phyloP scores from a whole-genome alignment of 2,888 invertebrate genomes.

The Limnephilus rhombicus region DNA sequence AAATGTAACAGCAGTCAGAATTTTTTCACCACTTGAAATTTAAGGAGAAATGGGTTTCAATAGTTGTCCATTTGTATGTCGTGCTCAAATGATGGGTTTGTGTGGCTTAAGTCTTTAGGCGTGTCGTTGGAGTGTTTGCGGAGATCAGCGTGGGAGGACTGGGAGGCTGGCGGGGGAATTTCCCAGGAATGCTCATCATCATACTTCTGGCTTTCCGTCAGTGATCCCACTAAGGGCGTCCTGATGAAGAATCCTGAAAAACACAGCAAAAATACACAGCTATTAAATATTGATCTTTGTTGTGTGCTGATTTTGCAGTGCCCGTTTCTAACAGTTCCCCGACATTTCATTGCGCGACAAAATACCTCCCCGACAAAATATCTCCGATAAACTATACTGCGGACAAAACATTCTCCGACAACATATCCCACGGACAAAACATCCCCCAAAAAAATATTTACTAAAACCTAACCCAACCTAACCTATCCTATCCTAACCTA shows the following conservation, averaged over 20 bases:
- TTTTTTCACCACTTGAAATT: background rate
- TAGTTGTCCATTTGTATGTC: slow-evolving; percentile 54
- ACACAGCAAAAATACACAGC: background rate
- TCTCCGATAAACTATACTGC: no score
- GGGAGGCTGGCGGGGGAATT: slow-evolving; percentile 72
- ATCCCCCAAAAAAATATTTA: no score
- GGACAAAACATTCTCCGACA: no score
- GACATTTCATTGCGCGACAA: no score
- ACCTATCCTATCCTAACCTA: no score
- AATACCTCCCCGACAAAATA: no score
- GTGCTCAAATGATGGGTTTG: slow-evolving; percentile 34
- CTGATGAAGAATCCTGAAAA: slow-evolving; percentile 61
- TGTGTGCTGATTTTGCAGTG: background rate
- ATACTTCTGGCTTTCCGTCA: slow-evolving; percentile 79
- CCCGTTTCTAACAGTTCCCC: background rate
- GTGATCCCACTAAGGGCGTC: slow-evolving; percentile 70
- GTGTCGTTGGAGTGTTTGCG: slow-evolving; percentile 42
- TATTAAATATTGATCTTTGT: background rate
- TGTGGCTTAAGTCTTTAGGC: slow-evolving; percentile 37
- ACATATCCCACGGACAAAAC: no score
- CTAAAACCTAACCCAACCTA: no score
- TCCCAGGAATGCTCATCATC: slow-evolving; percentile 83
- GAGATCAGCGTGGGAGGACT: background rate
- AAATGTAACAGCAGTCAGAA: background rate
- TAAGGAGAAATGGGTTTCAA: background rate